Evolutionary conservation across 2,888 invertebrate genomes (phyloP), one percentile per base, ranked within the genome.

Genomic region (Rotaria socialis): DNA sequence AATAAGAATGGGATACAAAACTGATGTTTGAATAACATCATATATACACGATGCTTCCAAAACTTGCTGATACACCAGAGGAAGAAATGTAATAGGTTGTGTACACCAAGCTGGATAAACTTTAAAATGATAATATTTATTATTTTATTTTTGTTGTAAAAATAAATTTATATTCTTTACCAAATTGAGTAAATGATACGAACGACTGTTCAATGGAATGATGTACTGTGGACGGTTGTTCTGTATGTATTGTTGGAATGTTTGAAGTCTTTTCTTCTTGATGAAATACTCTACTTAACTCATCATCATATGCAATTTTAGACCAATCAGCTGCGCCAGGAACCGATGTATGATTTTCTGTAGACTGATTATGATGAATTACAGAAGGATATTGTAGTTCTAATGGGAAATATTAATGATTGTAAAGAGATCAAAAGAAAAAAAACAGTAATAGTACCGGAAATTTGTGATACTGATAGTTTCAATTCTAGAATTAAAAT

Each of bases 1-100:
- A 55, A 92, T 88, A 87, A 92, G 89, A 58, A 92, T 89, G 22
- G 92, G 91, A 88, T 92, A 92, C n/a, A 92, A 89, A 87, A 90
- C 87, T 87, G 90, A 89, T 41, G 91, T 91, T 47, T 90, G 89
- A 27, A 91, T 90, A 80, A 24, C 2, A 80, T 80, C 8, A 7
- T 24, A 43, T n/a, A 80, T n/a, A 47, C n/a, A 80, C 5, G 80
- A 80, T 80, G 80, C 80, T 80, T 80, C 80, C 1, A 47, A 80
- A n/a, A 80, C 80, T 47, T 80, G 80, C 47, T 80, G 80, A 80
- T 80, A 80, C 24, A 80, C 80, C 14, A 80, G 47, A 2, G 80
- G 80, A 43, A 80, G 47, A 80, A 11, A 47, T 14, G 3, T n/a
- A 80, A 47, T 47, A 2, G 43, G 47, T 43, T 80, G 47, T 19